Percentiles rank a stretch among this genome's conserved stretches.
These are phyloP conservation scores for Porites rus DNA, from an alignment of 92 coral and sea anemone species.

Conservation along the genomic window DNA sequence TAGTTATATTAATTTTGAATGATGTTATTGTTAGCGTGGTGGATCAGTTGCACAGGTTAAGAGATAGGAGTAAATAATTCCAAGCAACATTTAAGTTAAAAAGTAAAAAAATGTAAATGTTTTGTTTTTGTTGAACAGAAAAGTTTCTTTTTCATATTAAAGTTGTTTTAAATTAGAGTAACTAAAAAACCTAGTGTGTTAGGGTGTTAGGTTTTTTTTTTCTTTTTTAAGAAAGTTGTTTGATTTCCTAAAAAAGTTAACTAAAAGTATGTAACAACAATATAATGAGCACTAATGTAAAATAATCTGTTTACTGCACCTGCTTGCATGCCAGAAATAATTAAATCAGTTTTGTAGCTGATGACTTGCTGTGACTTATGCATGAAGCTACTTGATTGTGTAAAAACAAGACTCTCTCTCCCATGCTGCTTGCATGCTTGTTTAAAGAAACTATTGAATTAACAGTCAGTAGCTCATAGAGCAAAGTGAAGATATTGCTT, in stretches of 20 bases:
- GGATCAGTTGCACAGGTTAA: no score
- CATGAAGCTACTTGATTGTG: background rate
- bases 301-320: background rate
- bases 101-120: no score
- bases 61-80: no score
- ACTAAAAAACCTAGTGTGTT: background rate
- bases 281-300: background rate
- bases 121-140: no score
- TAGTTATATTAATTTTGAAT: no score
- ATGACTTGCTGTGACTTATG: conserved; percentile 24
- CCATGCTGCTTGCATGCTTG: conserved; percentile 27
- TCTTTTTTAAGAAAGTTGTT: background rate
- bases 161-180: no score
- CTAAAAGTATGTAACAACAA: background rate
- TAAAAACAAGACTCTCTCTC: background rate
- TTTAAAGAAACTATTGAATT: background rate
- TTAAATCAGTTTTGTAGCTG: background rate
- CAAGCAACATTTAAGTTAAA: no score
- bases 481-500: background rate
- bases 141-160: no score
- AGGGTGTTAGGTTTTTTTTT: no score
- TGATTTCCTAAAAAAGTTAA: background rate
- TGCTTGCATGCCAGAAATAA: conserved; percentile 19
- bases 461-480: background rate
- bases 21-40: no score